Base-by-base conservation (phyloP, 1,140 invertebrate genomes). In the Chironomus tepperi region DNA sequence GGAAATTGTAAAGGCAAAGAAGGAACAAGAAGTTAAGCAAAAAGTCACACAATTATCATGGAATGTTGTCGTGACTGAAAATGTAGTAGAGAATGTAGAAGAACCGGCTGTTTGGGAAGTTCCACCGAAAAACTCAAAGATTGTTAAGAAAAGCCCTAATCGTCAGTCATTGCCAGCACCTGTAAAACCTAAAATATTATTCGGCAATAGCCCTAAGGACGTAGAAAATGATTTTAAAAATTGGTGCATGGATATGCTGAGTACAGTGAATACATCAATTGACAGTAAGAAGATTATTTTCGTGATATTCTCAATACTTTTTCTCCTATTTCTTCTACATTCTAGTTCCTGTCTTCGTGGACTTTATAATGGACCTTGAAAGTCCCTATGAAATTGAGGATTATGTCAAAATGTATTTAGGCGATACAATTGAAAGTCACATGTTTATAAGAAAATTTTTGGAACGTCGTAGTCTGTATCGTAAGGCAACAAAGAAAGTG, bases 381-480 rank as follows among this genome's bases (percentile, higher is more conserved):
- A 94, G 94, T 43, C 93, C 95, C 0, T 94, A 92, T 80, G 96
- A 98, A 82, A 90, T 97, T 0, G 91, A 93, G 80, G 96, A 98
- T 79, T 98, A 98, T 81, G 90, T 96, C n/a, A 90, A 90, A 73
- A 90, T 90, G 76, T 98, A 98, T 80, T 85, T 98, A 75, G 96
- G 81, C 80, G 78, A 93, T 73, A 82, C 83, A 0, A 86, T 91
- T 80, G 91, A 92, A 74, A 86, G 86, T 3, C 83, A 84, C 67
- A 93, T 97, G 75, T 98, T 98, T 83, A 90, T 91, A 0, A 89
- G 91, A 74, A 91, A 95, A 79, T 98, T 97, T 84, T 84, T 98
- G 70, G 95, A 97, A 79, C 80, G 84, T 73, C 86, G 93, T 57
- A 91, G 91, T 77, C 89, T 89, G 76, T 90, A 83, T 73, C 85